Conservation (phyloP, 2,888 invertebrate species). For the Tetanocera ferruginea region DNA sequence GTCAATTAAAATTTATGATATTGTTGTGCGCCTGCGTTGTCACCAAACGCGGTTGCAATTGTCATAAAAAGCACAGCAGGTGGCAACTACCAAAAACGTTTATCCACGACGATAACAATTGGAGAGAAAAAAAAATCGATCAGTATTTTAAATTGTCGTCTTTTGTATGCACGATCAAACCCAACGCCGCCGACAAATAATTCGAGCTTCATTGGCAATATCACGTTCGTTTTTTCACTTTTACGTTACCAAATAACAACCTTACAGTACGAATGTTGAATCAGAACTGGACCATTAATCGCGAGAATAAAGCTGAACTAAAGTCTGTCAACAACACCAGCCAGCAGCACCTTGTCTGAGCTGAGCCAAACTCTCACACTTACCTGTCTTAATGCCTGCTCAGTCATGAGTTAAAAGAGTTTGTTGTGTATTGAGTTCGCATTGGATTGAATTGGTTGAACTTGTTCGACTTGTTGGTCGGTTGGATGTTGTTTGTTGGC, state of each 20-base stretch:
- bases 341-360: conserved; percentile 6
- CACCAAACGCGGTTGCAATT: conserved; percentile 23
- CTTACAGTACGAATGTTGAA: conserved; percentile 47
- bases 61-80: conserved; percentile 47
- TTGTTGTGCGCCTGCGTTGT: conserved; percentile 4
- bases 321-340: neutral
- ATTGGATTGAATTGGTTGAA: neutral
- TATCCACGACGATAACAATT: conserved; percentile 39
- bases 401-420: neutral
- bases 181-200: conserved; percentile 37
- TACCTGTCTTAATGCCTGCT: neutral
- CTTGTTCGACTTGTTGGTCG: neutral
- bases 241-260: conserved; percentile 34
- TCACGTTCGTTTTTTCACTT: neutral
- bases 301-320: conserved; percentile 40
- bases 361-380: neutral
- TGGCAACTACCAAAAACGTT: conserved; percentile 45
- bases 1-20: conserved; percentile 28
- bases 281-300: conserved; percentile 50
- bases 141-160: neutral
- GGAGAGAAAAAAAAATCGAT: neutral
- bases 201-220: conserved; percentile 62
- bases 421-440: neutral
- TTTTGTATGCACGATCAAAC: conserved; percentile 15
- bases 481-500: conserved; percentile 10